phyloP scores from a whole-genome alignment of 1,140 invertebrate species.

The Mycetomoellerius zeteki region DNA sequence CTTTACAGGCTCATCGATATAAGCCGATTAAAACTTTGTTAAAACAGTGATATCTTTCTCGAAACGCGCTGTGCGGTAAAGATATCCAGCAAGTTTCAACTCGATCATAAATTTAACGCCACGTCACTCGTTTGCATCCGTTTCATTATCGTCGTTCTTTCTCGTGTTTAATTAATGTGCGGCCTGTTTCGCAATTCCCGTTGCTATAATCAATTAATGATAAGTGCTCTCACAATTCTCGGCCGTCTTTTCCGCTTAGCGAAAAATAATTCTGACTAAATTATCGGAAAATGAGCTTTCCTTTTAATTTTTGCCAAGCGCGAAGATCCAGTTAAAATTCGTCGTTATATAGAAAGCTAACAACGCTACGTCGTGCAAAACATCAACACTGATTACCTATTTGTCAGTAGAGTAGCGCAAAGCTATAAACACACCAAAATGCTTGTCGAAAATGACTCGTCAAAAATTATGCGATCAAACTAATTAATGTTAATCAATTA shows the following conservation, averaged over 20 bases:
- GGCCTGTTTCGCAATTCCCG: neutral
- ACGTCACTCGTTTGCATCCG: slow-evolving; percentile 6
- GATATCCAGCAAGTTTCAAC: slow-evolving; percentile 37
- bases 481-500: slow-evolving; percentile 53
- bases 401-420: neutral
- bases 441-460: neutral
- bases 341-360: neutral
- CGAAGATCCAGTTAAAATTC: neutral
- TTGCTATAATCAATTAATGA: slow-evolving; percentile 16
- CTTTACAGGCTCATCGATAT: slow-evolving; percentile 46
- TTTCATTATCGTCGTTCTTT: slow-evolving; percentile 4
- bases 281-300: neutral
- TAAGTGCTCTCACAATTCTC: neutral
- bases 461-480: slow-evolving; percentile 15
- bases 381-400: neutral
- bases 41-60: slow-evolving; percentile 46
- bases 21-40: slow-evolving; percentile 60
- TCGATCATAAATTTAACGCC: slow-evolving; percentile 51
- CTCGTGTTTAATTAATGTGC: slow-evolving; percentile 44
- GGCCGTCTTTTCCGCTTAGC: neutral
- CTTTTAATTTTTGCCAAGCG: neutral
- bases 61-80: neutral
- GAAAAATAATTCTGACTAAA: slow-evolving; percentile 2
- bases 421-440: neutral
- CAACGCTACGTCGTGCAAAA: neutral